phyloP scores from a whole-genome alignment of 2,888 invertebrate species.

The Lepidocyrtinus sp. region DNA sequence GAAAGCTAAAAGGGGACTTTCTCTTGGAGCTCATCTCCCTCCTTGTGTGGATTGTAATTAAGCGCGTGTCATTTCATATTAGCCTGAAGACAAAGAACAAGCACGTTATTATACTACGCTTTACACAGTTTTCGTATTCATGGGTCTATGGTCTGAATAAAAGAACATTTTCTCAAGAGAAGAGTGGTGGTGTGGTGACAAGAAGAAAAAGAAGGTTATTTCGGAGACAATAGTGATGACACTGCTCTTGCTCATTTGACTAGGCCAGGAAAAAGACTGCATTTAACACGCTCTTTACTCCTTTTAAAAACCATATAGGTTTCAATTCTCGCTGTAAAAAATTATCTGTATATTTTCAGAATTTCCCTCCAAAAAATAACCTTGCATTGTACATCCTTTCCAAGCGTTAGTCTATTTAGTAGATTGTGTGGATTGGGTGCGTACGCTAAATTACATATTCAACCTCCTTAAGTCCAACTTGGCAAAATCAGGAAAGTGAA shows the following conservation, averaged over 20 bases:
- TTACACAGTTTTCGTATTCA: slow-evolving; percentile 45
- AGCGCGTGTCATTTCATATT: slow-evolving; percentile 56
- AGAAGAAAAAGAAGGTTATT: slow-evolving; percentile 22
- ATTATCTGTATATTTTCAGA: not conserved
- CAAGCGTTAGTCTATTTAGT: too few relatives aligned
- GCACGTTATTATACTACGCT: slow-evolving; percentile 35
- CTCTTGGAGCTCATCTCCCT: not conserved
- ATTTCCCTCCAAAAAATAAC: too few relatives aligned
- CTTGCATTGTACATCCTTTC: too few relatives aligned
- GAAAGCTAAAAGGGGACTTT: not conserved
- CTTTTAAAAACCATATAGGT: not conserved
- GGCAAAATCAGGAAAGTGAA: too few relatives aligned
- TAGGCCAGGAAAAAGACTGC: slow-evolving; percentile 11
- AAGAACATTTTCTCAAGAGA: too few relatives aligned
- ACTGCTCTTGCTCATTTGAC: too few relatives aligned
- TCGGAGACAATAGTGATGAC: slow-evolving; percentile 8
- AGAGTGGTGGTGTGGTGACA: too few relatives aligned
- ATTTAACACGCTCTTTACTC: not conserved
- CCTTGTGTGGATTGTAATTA: slow-evolving; percentile 54
- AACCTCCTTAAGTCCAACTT: too few relatives aligned
- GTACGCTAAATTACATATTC: too few relatives aligned
- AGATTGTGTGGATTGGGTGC: too few relatives aligned
- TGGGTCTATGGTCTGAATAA: not conserved
- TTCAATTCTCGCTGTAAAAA: not conserved
- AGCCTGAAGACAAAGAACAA: slow-evolving; percentile 52